Evolutionary conservation across 2,888 invertebrate genomes (phyloP), one percentile per base, ranked within the genome.

Genomic region (Matsumyia berberina): DNA sequence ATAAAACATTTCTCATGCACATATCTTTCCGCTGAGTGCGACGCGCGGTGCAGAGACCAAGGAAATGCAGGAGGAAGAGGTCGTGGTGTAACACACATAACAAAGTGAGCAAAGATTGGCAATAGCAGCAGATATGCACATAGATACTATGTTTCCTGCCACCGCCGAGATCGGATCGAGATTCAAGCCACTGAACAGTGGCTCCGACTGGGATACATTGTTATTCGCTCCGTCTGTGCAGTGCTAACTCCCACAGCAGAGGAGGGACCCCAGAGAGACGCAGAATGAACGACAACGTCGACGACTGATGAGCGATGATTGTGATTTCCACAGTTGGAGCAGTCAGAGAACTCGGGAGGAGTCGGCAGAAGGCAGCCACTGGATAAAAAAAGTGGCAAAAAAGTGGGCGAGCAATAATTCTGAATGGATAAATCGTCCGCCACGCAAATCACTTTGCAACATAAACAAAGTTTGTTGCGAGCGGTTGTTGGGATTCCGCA

Each of bases 341-440:
- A 49, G n/a, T 12, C 17, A 17, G 8, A 5, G 29, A 6, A 37
- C 17, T 12, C 6, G 1, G 9, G 55, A 7, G 17, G 55, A 2
- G 9, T 33, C 24, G 24, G 35, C 33, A 29, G 15, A n/a, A 4
- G 11, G 6, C 33, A 49, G 15, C 33, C 12, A 29, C 37, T 24
- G 37, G 5, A 15, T 31, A 58, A 37, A 8, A 58, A 37, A 8
- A 8, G 15, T 42, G n/a, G 46, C 12, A 29, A 60, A 69, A 73
- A 72, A 76, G 53, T 72, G 66, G 66, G 66, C 66, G 82, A 66
- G 72, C 72, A 77, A 77, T 55, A 72, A 78, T 70, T 78, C 55
- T 78, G 82, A 78, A 83, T 73, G 78, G 73, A 83, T 83, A 78
- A 83, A 78, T 83, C 78, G 82, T 83, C 78, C 73, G 73, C 82